Evolutionary conservation across 2,888 invertebrate species (phyloP).

Genomic region (Siphlonurus alternatus): DNA sequence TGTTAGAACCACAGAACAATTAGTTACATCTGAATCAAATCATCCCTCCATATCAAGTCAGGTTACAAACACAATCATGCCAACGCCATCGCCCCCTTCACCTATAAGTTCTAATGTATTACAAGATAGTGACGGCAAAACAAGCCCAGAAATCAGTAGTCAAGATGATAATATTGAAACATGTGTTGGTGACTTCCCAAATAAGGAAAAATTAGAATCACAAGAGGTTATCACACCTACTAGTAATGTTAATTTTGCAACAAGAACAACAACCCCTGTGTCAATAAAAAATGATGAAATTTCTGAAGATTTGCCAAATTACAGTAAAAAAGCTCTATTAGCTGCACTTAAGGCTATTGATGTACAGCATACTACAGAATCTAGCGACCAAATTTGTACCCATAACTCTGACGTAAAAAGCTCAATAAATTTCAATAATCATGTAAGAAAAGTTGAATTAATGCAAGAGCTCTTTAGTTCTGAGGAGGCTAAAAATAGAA

Average conservation of each 20-base stretch:
- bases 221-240: background rate
- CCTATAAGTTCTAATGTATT: background rate
- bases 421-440: background rate
- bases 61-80: background rate
- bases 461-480: background rate
- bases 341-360: background rate
- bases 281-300: background rate
- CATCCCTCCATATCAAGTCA: too few species aligned
- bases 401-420: background rate
- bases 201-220: too few species aligned
- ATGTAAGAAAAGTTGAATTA: background rate
- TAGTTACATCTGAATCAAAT: background rate
- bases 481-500: background rate
- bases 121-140: background rate
- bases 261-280: background rate
- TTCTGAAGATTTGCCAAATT: background rate
- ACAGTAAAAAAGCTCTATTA: background rate
- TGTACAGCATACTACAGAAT: background rate
- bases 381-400: background rate
- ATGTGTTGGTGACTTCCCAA: too few species aligned
- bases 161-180: too few species aligned
- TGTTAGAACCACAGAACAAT: too few species aligned
- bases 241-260: background rate
- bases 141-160: background rate
- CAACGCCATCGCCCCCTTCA: background rate